phyloP scores from a whole-genome alignment of 2,888 invertebrate genomes.

The Charanyca ferruginea region DNA sequence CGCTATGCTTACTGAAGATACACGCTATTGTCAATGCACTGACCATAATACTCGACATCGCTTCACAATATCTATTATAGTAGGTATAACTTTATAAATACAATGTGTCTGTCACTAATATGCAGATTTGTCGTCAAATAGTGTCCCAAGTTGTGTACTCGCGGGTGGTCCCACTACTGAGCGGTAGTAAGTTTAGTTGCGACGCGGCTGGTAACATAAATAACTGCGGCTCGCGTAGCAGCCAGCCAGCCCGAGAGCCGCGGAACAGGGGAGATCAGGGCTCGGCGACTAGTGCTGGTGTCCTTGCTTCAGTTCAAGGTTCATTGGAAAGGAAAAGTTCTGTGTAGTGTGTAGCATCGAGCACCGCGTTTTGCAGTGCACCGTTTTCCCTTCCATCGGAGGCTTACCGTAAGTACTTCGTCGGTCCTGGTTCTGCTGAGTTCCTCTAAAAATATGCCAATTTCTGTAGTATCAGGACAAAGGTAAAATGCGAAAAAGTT shows the following conservation, averaged over 20 bases:
- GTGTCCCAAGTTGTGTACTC: neutral
- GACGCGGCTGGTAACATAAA: slow-evolving; percentile 31
- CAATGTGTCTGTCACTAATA: slow-evolving; percentile 18
- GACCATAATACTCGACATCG: neutral
- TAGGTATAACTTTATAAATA: slow-evolving; percentile 10
- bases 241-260: slow-evolving; percentile 12
- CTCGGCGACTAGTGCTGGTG: slow-evolving; percentile 2
- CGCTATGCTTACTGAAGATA: no score
- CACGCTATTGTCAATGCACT: neutral
- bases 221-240: slow-evolving; percentile 18
- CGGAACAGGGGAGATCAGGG: neutral
- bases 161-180: slow-evolving; percentile 55
- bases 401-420: no score
- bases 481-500: no score
- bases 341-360: no score
- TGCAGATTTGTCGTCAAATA: slow-evolving; percentile 32
- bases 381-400: no score
- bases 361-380: no score
- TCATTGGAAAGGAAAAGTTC: neutral
- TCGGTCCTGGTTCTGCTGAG: no score
- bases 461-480: neutral
- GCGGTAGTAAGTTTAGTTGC: slow-evolving; percentile 20
- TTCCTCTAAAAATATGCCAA: no score
- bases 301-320: neutral
- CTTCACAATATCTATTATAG: neutral